Conservation (phyloP, 2,113 vertebrate genomes). For the Periophthalmodon schlosseri region DNA sequence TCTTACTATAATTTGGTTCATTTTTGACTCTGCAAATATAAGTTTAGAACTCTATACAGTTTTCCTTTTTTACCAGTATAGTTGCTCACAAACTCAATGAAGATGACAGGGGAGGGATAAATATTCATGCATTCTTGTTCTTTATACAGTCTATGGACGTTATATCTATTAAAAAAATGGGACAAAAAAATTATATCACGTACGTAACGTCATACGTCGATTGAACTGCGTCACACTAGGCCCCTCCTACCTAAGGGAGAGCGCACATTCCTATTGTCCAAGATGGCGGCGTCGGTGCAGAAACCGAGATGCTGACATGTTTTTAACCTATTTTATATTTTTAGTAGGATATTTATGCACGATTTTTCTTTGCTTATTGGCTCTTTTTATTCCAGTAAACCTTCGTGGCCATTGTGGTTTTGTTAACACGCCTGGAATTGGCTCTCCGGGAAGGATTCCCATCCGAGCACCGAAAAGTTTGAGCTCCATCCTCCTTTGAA, state of each 20-base stretch:
- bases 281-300: slow-evolving; percentile 88
- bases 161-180: neutral
- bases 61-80: too few species aligned
- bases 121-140: too few species aligned
- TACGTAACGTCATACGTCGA: slow-evolving; percentile 22
- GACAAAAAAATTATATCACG: slow-evolving; percentile 13
- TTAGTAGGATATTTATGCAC: slow-evolving; percentile 5
- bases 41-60: slow-evolving; percentile 60
- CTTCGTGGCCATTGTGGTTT: neutral
- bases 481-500: slow-evolving; percentile 59
- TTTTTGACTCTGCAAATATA: too few species aligned
- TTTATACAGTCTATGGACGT: too few species aligned
- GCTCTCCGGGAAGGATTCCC: slow-evolving; percentile 38
- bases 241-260: slow-evolving; percentile 60
- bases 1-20: neutral
- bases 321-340: slow-evolving; percentile 60
- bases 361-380: neutral
- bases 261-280: slow-evolving; percentile 92
- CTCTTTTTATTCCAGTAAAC: slow-evolving; percentile 11
- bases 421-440: slow-evolving; percentile 18
- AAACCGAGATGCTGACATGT: slow-evolving; percentile 71
- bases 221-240: slow-evolving; percentile 29
- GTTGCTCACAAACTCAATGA: too few species aligned
- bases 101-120: too few species aligned
- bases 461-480: slow-evolving; percentile 66